Percentiles rank a stretch among this genome's conserved stretches.
Evolutionary conservation across 2,797 vertebrate species (phyloP).

Genomic region (Gallinago nigripennis): DNA sequence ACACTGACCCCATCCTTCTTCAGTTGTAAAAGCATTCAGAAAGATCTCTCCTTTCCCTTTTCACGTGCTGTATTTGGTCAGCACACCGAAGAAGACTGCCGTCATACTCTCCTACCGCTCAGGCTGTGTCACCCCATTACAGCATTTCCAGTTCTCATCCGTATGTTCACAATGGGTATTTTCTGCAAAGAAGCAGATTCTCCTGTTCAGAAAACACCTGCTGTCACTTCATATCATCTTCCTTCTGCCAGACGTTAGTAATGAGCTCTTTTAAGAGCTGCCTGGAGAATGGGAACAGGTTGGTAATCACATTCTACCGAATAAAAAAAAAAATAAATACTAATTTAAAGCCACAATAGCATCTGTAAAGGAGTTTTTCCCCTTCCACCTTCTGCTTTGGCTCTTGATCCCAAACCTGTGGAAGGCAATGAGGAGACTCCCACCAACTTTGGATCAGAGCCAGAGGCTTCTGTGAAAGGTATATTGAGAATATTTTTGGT

Average conservation of each 20-base stretch:
- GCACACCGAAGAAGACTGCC: background rate
- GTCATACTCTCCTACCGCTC: background rate
- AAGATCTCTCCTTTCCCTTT: background rate
- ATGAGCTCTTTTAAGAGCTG: background rate
- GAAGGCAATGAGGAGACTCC: background rate
- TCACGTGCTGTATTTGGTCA: background rate
- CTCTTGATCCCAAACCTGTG: background rate
- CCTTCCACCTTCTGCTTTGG: background rate
- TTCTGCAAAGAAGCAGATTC: background rate
- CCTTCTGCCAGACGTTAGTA: background rate
- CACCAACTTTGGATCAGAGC: background rate
- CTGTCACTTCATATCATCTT: background rate
- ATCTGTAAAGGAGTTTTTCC: background rate
- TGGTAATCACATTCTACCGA: background rate
- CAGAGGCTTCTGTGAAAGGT: background rate
- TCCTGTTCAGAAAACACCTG: slow-evolving; percentile 17
- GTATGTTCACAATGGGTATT: background rate
- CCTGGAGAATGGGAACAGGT: slow-evolving; percentile 13
- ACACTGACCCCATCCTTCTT: background rate
- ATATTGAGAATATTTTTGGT: background rate
- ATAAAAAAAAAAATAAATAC: background rate
- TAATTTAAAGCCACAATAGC: background rate
- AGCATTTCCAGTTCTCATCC: background rate
- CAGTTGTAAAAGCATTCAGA: background rate
- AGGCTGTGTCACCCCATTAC: background rate